Evolutionary conservation across 2,113 vertebrate genomes (phyloP).

Genomic region (Hippotragus niger): DNA sequence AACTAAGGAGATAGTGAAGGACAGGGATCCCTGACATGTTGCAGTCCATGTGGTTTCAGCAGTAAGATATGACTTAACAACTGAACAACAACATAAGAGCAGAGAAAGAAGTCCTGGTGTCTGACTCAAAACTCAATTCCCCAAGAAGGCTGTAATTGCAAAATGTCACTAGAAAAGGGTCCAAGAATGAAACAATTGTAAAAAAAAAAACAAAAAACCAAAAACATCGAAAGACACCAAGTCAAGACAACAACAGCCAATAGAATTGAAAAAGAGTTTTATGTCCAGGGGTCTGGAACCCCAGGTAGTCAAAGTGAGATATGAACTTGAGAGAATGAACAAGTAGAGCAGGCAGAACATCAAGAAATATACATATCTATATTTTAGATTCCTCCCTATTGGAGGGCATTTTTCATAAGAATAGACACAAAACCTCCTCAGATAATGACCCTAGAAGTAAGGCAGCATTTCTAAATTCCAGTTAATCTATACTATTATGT

Average conservation of each 20-base stretch:
- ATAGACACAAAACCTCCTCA: neutral
- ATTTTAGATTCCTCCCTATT: neutral
- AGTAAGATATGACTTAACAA: neutral
- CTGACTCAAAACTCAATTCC: neutral
- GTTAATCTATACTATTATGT: neutral
- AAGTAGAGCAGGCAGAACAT: neutral
- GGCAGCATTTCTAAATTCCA: neutral
- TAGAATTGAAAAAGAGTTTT: neutral
- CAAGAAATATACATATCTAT: neutral
- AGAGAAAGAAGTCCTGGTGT: neutral
- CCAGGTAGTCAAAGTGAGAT: neutral
- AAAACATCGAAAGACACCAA: neutral
- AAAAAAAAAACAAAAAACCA: neutral
- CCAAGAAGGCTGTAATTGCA: neutral
- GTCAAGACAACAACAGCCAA: rapidly evolving
- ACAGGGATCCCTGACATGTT: neutral
- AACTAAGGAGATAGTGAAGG: neutral
- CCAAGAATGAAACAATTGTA: neutral
- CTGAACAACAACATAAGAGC: neutral
- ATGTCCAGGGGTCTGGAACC: neutral
- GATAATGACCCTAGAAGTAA: neutral
- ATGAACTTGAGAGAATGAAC: neutral
- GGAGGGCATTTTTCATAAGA: neutral
- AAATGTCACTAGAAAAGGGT: neutral
- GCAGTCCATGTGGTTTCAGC: neutral